These are phyloP conservation scores for Amphiura filiformis DNA, from an alignment of 35 echinoderm and acorn worm genomes.

Conservation along the genomic window DNA sequence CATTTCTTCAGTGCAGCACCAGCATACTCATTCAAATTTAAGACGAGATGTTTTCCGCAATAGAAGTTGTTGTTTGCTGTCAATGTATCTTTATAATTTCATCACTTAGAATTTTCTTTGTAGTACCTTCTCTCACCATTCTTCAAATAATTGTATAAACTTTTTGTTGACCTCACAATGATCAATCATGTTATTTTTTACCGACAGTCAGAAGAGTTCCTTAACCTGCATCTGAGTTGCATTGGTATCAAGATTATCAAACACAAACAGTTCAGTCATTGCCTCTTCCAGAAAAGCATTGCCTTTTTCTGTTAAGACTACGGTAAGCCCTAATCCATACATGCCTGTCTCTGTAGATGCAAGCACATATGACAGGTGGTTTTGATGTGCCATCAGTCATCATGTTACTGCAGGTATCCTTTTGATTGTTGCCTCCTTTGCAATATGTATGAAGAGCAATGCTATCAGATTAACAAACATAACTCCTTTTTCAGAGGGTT, in stretches of 20 bases:
- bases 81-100: constrained; percentile 14
- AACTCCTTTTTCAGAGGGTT: too few species aligned
- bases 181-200: neutral
- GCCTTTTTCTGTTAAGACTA: neutral
- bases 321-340: neutral
- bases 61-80: constrained; percentile 52
- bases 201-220: neutral
- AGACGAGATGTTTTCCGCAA: constrained; percentile 42
- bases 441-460: too few species aligned
- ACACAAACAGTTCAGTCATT: too few species aligned
- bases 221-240: neutral
- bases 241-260: too few species aligned
- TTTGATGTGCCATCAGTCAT: constrained; percentile 27
- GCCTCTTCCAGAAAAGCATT: too few species aligned
- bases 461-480: too few species aligned
- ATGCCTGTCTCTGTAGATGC: constrained; percentile 27
- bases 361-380: constrained; percentile 12
- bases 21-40: constrained; percentile 81
- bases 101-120: neutral
- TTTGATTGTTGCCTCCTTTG: too few species aligned
- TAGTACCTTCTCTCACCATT: neutral
- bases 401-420: neutral
- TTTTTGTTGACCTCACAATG: neutral
- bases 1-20: constrained; percentile 59
- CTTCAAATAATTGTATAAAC: neutral